Base-by-base conservation (phyloP, 2,888 invertebrate genomes). In the Hedya salicella region DNA sequence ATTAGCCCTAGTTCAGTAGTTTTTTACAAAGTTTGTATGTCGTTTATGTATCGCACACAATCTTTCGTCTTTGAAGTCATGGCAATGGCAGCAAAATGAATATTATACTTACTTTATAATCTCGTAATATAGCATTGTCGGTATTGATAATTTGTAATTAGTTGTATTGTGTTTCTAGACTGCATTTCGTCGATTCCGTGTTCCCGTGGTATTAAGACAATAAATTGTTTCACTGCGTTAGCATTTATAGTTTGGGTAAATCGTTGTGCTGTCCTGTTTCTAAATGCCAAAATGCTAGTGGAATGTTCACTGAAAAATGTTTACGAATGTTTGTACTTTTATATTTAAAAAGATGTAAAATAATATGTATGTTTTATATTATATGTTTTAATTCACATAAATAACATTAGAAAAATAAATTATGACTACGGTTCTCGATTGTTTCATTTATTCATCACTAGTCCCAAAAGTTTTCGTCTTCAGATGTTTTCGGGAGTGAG, bases 271-370 rank as follows among this genome's bases (percentile, higher is more conserved):
- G 63, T 68, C 62, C 66, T 14, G 36, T 62, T 56, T 61, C 62
- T 53, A 62, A 64, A 53, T 50, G 71, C 72, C 71, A 71, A 74
- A 74, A 67, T 69, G 67, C 68, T 70, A 62, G 73, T 70, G 75
- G 73, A 75, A 72, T 71, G 77, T 80, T 76, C 72, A 75, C 77
- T 76, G 78, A 78, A 75, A 76, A 74, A 73, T 71, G 72, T 70
- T 71, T 78, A 81, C 70, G 79, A 79, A 85, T 79, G 82, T 91
- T 91, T 91, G 89, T 91, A 91, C 89, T 91, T 91, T 91, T 90
- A 90, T 91, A 91, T 84, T 76, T 78, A 80, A 80, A 73, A 76
- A 79, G 81, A 82, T 79, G 78, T 80, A 75, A 80, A 77, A 80
- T 68, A 72, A 71, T 69, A 76, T 75, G 77, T 83, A 83, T 84